Base-by-base conservation (phyloP, 2,797 vertebrate species). In the Tangara arthus region DNA sequence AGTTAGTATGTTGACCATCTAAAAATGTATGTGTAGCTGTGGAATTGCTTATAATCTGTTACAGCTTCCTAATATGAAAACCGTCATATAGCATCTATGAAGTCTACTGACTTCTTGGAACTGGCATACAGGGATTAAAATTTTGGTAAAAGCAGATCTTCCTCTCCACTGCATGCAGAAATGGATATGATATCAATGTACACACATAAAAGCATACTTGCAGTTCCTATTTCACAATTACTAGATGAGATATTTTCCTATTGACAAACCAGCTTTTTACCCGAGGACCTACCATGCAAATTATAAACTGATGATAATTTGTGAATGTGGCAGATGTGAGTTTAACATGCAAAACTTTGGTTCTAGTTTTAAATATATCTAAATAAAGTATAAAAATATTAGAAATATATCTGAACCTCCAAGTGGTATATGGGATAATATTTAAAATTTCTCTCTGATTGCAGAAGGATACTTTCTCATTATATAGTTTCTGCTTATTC, bases 401-500 rank as follows among this genome's bases (percentile, higher is more conserved):
- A 66, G 73, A 76, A 80, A 47, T 5, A 0, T 56, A 44, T 34
- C 32, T 87, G 50, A 87, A 65, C n/a, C 7, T 72, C 8, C 17
- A 77, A n/a, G 6, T n/a, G 21, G 5, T 53, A 21, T 46, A 15
- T 57, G 39, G 27, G 44, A 55, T 61, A 84, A 24, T 70, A 72
- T 24, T 52, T 61, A 27, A 69, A 39, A 55, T 73, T 85, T 77
- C 35, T 70, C 3, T 3, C 4, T 59, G 35, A 39, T n/a, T 82
- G 22, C 8, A 72, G 59, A 60, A 42, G 34, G 30, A 49, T 72
- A 44, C 52, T 75, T 93, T 87, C 35, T 71, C 47, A n/a, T 79
- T 85, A 49, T 49, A 37, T 39, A 47, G 86, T 91, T 96, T 94
- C 63, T 96, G 41, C 55, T 81, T 91, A 39, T 94, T 97, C 64